Conservation (phyloP, 92 coral and sea anemone genomes). For the Parazoanthus swiftii region DNA sequence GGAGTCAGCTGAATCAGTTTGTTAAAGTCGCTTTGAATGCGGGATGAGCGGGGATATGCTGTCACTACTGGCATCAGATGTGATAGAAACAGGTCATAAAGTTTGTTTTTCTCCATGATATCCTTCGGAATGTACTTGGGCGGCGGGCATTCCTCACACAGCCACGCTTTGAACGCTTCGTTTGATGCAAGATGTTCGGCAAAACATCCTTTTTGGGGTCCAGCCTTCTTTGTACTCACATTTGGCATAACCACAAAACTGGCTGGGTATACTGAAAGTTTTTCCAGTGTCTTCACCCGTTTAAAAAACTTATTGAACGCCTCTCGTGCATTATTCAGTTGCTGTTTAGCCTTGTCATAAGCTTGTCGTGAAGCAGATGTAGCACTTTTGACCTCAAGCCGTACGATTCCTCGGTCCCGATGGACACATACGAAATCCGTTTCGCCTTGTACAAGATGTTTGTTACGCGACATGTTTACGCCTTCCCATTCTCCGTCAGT, state of each 20-base stretch:
- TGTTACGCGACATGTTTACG: background rate
- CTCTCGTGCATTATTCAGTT: background rate
- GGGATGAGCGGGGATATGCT: background rate
- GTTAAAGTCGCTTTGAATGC: background rate
- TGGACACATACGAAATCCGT: slow-evolving; percentile 3
- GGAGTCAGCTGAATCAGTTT: background rate
- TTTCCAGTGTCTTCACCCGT: background rate
- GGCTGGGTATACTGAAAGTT: background rate
- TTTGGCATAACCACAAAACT: slow-evolving; percentile 38
- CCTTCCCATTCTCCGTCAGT: background rate
- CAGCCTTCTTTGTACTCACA: slow-evolving; percentile 3
- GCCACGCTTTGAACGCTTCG: slow-evolving; percentile 31
- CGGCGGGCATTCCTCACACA: background rate
- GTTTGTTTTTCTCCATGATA: background rate
- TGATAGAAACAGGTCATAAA: background rate
- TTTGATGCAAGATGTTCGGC: slow-evolving; percentile 16
- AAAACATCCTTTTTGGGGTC: slow-evolving; percentile 6
- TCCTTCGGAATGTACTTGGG: background rate
- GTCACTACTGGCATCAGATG: background rate
- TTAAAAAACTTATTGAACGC: background rate
- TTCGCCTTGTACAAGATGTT: background rate
- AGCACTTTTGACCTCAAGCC: slow-evolving; percentile 33
- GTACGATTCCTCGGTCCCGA: slow-evolving; percentile 17
- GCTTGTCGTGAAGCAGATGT: background rate
- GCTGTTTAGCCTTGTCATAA: background rate